phyloP scores from a whole-genome alignment of 2,888 invertebrate genomes.

The Hypercompe scribonia region DNA sequence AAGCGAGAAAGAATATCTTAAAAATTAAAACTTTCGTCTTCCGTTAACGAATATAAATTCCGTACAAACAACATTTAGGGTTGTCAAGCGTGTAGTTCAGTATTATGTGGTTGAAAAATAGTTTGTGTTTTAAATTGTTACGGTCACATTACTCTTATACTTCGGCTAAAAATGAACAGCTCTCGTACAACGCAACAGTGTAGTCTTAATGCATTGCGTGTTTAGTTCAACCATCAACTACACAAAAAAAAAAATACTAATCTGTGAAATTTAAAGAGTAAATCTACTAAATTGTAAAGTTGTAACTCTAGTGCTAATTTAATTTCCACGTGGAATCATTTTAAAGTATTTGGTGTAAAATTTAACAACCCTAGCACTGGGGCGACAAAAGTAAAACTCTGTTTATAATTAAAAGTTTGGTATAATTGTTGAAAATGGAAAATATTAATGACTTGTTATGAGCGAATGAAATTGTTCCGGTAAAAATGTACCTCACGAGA shows the following conservation, averaged over 20 bases:
- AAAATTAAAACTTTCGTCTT: conserved; percentile 2
- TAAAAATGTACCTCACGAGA: not conserved
- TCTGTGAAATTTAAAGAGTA: too few species aligned
- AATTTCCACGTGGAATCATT: too few species aligned
- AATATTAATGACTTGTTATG: conserved; percentile 1
- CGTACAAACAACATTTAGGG: conserved; percentile 8
- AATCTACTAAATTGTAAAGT: too few species aligned
- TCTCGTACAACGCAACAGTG: too few species aligned
- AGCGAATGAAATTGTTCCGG: not conserved
- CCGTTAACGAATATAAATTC: conserved; percentile 13
- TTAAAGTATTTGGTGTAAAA: not conserved
- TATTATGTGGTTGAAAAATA: too few species aligned
- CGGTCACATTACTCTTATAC: too few species aligned
- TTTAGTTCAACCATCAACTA: too few species aligned
- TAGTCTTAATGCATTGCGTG: too few species aligned
- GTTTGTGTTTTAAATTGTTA: too few species aligned
- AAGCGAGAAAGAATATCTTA: not conserved
- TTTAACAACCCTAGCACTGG: conserved; percentile 2
- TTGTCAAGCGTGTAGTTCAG: not conserved
- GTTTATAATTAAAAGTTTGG: conserved; percentile 7
- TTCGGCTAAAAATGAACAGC: too few species aligned
- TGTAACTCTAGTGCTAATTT: too few species aligned
- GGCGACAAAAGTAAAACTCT: conserved; percentile 6
- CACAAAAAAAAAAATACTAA: too few species aligned
- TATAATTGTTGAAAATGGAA: not conserved